These are phyloP conservation scores for Zaprionus ornatus DNA, from an alignment of 1,140 invertebrate species.

Conservation along the genomic window DNA sequence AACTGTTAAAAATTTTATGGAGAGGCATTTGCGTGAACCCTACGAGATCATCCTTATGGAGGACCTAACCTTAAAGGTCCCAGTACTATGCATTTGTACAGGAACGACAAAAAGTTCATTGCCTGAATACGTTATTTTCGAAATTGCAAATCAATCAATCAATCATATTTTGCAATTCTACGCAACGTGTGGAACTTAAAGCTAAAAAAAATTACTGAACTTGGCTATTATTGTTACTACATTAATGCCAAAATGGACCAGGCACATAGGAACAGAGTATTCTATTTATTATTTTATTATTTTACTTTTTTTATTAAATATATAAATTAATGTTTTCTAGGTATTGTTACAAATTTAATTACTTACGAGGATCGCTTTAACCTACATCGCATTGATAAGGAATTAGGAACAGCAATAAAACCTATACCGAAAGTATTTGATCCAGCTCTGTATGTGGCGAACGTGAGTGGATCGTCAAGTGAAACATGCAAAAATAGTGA, in stretches of 20 bases:
- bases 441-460: conserved; percentile 96
- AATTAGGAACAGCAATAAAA: conserved; percentile 99
- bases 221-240: conserved; percentile 99
- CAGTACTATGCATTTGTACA: conserved; percentile 99
- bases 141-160: conserved; percentile 99
- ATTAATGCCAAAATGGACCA: conserved; percentile 99
- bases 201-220: conserved; percentile 99
- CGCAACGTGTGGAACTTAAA: conserved; percentile 98
- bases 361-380: conserved; percentile 99
- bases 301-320: not conserved
- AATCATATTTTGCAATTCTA: conserved; percentile 99
- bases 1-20: conserved; percentile 99
- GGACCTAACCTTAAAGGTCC: conserved; percentile 99
- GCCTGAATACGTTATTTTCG: conserved; percentile 99
- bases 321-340: conserved; percentile 75
- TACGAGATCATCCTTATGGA: conserved; percentile 99
- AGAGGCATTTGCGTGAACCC: conserved; percentile 97
- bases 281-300: no score
- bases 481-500: conserved; percentile 77
- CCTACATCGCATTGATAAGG: conserved; percentile 98
- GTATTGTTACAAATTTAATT: conserved; percentile 99
- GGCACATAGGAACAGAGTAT: conserved; percentile 98
- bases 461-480: conserved; percentile 56
- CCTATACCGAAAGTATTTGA: conserved; percentile 99
- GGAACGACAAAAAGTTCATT: conserved; percentile 99